Conservation (phyloP, 2,888 invertebrate species). For the Stenchaetothrips biformis region DNA sequence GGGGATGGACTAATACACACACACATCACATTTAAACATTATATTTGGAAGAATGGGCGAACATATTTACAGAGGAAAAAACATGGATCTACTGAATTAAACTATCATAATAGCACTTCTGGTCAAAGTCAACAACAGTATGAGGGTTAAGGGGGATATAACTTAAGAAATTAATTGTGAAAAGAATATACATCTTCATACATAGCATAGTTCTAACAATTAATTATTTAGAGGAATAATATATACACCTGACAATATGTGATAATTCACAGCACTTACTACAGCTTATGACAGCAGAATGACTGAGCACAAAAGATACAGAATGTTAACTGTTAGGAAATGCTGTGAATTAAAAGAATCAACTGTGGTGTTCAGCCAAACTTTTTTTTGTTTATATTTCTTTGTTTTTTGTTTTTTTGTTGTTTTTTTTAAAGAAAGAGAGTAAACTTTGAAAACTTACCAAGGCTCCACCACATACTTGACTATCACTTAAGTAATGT, state of each 20-base stretch:
- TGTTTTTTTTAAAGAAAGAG: neutral
- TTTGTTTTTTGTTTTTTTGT: neutral
- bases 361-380: neutral
- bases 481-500: neutral
- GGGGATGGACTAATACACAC: neutral
- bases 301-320: neutral
- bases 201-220: neutral
- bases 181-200: neutral
- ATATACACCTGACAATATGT: neutral
- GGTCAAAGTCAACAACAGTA: slow-evolving; percentile 3
- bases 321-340: neutral
- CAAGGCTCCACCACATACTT: neutral
- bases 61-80: slow-evolving; percentile 4
- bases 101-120: neutral
- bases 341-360: neutral
- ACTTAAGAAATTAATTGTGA: neutral
- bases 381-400: neutral
- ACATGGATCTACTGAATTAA: neutral
- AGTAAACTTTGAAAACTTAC: neutral
- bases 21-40: neutral
- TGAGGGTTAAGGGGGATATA: neutral
- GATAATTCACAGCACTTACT: neutral
- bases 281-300: neutral
- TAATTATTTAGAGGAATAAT: neutral
- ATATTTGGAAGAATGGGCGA: slow-evolving; percentile 1